Base-by-base conservation (phyloP, 2,888 invertebrate species). In the Lamellibrachia satsuma region DNA sequence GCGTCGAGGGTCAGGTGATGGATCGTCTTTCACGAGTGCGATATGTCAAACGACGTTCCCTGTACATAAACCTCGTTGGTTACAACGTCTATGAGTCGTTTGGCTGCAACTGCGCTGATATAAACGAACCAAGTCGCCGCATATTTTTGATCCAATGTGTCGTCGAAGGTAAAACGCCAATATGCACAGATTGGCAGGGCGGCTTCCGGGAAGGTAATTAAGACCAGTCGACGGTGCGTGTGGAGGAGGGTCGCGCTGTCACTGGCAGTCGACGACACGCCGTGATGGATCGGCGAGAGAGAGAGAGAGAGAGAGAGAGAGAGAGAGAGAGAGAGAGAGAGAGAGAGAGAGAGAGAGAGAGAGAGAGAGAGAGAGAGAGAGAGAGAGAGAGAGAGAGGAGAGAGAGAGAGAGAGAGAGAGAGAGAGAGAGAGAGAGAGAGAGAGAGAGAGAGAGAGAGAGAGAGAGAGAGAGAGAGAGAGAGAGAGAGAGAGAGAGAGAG, bases 341-440 rank as follows among this genome's bases (percentile, higher is more conserved):
- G 90, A 90, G 90, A 91, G 92, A 90, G 90, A 90, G 90, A 90
- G 90, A 92, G 90, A 52, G 57, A 92, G 92, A 39, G 52, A 75
- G 75, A 52, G 27, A 75, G 8, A 39, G 90, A 92, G 92, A 52
- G 15, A 91, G 57, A 75, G 27, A 11, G 39, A 92, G 51, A 39
- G 52, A 90, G 51, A 52, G 9, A 51, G 2, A n/a, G 90, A 92
- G 90, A 52, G 52, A 90, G 7, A 90, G 7, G n/a, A 7, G 90
- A 52, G 90, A 39, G 75, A 90, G 1, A n/a, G 51, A 52, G 9
- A 15, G 52, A 1, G 51, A 90, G 90, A 90, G 11, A 7, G 75
- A 57, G 60, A 75, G 52, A 52, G 60, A 27, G 75, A 11, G 90
- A 3, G 51, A 75, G 51, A 75, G 52, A 52, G 90, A 90, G 15